Evolutionary conservation across 1,140 invertebrate genomes (phyloP), one percentile per base, ranked within the genome.

Genomic region (Euwallacea fornicatus): DNA sequence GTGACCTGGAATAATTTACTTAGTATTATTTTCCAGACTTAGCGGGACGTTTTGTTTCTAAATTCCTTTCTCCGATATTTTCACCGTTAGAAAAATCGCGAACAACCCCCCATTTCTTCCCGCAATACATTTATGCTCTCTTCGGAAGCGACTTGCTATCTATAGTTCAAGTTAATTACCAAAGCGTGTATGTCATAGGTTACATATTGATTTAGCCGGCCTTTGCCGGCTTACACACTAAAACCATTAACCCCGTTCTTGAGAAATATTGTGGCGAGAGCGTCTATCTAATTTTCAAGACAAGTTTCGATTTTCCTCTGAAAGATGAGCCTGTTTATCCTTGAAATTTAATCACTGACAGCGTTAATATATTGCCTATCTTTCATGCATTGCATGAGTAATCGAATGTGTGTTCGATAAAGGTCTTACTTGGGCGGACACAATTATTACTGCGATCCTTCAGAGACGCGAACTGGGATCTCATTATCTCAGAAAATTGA

Each of bases 401-500:
- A 33, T 33, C 21, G 21, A 33, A 33, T 33, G 21, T 33, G 21
- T 33, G 21, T 33, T 33, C 21, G 21, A 33, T 33, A 33, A 33
- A 33, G 21, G 21, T 33, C 21, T 4, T 33, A 33, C 21, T 33
- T 33, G 21, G 21, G 21, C 21, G 21, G 21, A 33, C 21, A 33
- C 21, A 33, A 33, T 33, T 33, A 33, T 33, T 33, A 33, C 21
- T 33, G 4, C 21, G 21, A 33, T 33, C 21, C 21, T 33, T 33
- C 21, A 33, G 21, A 33, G 21, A 33, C 21, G 21, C 21, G 9
- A 13, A 13, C 46, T 50, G 50, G 7, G n/a, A 53, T 21, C 63
- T 65, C 50, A 65, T 65, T 65, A 65, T 76, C 72, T 69, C 69
- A 73, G 73, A 74, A 76, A 74, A 77, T 77, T 76, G 71, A 72